Evolutionary conservation across 2,888 invertebrate genomes (phyloP).

Genomic region (Prosopocoilus inquinatus): DNA sequence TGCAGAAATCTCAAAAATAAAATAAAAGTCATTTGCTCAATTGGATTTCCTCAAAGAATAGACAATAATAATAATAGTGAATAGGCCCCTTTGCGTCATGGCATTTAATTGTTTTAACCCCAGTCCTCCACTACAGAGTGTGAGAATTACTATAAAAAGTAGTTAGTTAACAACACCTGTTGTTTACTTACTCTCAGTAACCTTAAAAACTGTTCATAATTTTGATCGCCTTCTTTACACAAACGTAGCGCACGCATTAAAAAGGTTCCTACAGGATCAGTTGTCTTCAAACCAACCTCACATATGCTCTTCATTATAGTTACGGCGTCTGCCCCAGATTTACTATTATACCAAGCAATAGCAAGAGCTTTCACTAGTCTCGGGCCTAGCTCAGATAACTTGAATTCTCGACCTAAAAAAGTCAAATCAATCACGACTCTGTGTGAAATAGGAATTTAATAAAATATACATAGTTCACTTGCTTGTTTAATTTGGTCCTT

Average conservation of each 20-base stretch:
- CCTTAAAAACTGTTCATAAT: conserved; percentile 47
- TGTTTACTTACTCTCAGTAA: conserved; percentile 49
- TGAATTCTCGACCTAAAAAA: conserved; percentile 29
- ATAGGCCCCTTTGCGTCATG: too few species aligned
- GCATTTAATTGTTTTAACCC: too few species aligned
- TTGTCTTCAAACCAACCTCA: conserved; percentile 44
- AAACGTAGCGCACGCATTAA: conserved; percentile 52
- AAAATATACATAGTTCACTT: conserved; percentile 52
- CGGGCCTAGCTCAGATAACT: conserved; percentile 55
- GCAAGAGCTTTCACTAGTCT: conserved; percentile 53
- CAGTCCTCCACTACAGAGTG: neutral
- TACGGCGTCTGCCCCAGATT: conserved; percentile 52
- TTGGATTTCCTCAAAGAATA: too few species aligned
- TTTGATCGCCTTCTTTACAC: conserved; percentile 47
- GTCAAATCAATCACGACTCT: neutral
- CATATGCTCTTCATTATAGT: conserved; percentile 53
- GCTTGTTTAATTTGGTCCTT: conserved; percentile 52
- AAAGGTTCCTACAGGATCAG: conserved; percentile 59
- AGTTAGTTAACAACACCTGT: neutral
- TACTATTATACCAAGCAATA: conserved; percentile 51
- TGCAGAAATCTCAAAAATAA: too few species aligned
- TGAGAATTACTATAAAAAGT: too few species aligned
- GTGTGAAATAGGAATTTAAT: neutral
- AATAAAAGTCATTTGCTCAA: too few species aligned
- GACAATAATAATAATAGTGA: too few species aligned